Percentiles rank a stretch among this genome's conserved stretches.
Conservation (phyloP, 2,113 vertebrate species). For the Nematolebias whitei region DNA sequence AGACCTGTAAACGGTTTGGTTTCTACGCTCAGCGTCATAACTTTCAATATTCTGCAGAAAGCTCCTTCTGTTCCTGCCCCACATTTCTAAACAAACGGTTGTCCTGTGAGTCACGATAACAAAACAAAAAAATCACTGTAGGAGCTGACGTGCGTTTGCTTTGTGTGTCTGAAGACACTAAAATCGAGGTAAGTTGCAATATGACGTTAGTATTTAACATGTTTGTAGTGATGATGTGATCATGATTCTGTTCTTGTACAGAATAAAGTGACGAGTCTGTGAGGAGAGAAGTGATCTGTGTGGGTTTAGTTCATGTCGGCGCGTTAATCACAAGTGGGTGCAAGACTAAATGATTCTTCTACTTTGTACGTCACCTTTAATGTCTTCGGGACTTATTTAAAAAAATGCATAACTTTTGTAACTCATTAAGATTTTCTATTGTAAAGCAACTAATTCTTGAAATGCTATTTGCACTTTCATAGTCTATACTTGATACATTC, state of each 20-base stretch:
- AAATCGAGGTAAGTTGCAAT: conserved; percentile 61
- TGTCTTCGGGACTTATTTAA: conserved; percentile 70
- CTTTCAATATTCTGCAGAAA: conserved; percentile 26
- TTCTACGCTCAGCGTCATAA: conserved; percentile 10
- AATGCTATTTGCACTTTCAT: conserved; percentile 99
- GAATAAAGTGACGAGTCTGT: too few species aligned
- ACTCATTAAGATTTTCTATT: conserved; percentile 92
- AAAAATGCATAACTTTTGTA: conserved; percentile 91
- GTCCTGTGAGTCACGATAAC: conserved; percentile 31
- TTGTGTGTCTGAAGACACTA: conserved; percentile 46
- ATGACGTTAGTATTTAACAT: conserved; percentile 54
- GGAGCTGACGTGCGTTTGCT: conserved; percentile 40
- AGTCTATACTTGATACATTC: conserved; percentile 99
- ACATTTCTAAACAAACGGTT: not conserved
- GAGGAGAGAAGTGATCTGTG: too few species aligned
- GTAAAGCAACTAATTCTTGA: conserved; percentile 94
- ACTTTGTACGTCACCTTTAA: conserved; percentile 81
- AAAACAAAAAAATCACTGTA: conserved; percentile 38
- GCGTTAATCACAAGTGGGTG: conserved; percentile 75
- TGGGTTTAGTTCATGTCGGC: too few species aligned
- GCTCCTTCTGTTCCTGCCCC: not conserved
- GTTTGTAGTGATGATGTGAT: conserved; percentile 30
- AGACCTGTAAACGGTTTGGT: not conserved
- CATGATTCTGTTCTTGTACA: conserved; percentile 61
- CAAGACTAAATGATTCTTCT: conserved; percentile 81